Conservation (phyloP, 1,140 invertebrate genomes). For the Brachionus calyciflorus region DNA sequence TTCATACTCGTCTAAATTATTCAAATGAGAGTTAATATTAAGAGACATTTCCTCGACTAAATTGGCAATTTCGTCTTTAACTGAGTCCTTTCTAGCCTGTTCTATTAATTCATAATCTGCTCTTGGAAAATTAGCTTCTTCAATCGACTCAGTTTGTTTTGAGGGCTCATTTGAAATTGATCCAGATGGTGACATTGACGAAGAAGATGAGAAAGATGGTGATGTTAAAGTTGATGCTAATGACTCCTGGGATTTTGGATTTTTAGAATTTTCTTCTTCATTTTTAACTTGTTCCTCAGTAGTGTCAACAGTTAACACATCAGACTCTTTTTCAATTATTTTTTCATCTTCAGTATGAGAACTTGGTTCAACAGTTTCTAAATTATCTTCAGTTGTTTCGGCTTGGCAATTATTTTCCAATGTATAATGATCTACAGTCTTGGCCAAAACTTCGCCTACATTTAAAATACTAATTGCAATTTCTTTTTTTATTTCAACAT, state of each 20-base stretch:
- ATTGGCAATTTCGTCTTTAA: too few species aligned
- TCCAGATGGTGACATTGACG: neutral
- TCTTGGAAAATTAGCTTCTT: too few species aligned
- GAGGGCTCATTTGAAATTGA: too few species aligned
- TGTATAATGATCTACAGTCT: neutral
- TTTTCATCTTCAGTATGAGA: neutral
- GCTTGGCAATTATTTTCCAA: neutral
- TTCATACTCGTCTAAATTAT: neutral
- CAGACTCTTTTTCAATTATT: neutral
- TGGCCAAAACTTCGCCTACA: neutral
- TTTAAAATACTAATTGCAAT: neutral
- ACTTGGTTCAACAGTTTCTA: neutral
- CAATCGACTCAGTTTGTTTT: too few species aligned
- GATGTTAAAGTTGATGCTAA: neutral
- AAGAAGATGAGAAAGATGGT: neutral
- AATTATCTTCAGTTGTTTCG: neutral
- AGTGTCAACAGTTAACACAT: neutral
- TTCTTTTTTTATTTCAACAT: conserved; percentile 6
- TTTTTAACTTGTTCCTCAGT: neutral
- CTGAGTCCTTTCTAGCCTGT: too few species aligned
- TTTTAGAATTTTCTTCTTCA: neutral
- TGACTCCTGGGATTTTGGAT: neutral
- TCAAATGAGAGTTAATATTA: neutral
- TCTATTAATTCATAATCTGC: too few species aligned
- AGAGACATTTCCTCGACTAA: too few species aligned